Conservation (phyloP, 2,797 vertebrate species). For the Helostoma temminkii region DNA sequence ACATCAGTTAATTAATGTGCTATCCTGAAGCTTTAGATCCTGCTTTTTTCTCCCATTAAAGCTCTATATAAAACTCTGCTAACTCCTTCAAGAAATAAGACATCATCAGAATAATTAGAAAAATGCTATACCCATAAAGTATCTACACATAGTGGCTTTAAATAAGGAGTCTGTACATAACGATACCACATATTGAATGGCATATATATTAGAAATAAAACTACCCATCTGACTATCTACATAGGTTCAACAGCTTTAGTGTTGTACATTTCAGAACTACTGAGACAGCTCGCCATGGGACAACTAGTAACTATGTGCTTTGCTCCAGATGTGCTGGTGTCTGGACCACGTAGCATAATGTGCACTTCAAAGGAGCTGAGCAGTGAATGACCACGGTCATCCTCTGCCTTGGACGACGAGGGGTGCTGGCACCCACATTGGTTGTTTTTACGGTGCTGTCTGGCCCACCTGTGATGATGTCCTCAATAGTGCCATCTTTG, state of each 20-base stretch:
- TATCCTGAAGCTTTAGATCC: slow-evolving; percentile 58
- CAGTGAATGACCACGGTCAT: slow-evolving; percentile 84
- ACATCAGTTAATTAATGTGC: slow-evolving; percentile 35
- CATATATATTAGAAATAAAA: background rate
- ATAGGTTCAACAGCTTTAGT: slow-evolving; percentile 33
- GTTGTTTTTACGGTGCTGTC: slow-evolving; percentile 44
- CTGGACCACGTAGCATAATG: slow-evolving; percentile 83
- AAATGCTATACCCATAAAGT: background rate
- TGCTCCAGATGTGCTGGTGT: slow-evolving; percentile 73
- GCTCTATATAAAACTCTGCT: background rate
- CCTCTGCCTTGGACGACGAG: slow-evolving; percentile 57
- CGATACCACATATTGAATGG: slow-evolving; percentile 1
- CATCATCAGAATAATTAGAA: background rate
- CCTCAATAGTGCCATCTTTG: slow-evolving; percentile 97
- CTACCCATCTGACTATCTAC: background rate
- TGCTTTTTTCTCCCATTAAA: slow-evolving; percentile 6
- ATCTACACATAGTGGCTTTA: slow-evolving; percentile 2
- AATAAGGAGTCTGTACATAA: background rate
- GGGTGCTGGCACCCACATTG: slow-evolving; percentile 44
- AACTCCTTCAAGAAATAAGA: background rate
- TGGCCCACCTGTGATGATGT: slow-evolving; percentile 96
- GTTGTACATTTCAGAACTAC: slow-evolving; percentile 13
- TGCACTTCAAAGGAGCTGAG: slow-evolving; percentile 80
- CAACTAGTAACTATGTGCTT: slow-evolving; percentile 46
- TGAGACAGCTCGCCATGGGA: slow-evolving; percentile 33